phyloP scores from a whole-genome alignment of 1,140 invertebrate species.

The Papilio aristodemus region DNA sequence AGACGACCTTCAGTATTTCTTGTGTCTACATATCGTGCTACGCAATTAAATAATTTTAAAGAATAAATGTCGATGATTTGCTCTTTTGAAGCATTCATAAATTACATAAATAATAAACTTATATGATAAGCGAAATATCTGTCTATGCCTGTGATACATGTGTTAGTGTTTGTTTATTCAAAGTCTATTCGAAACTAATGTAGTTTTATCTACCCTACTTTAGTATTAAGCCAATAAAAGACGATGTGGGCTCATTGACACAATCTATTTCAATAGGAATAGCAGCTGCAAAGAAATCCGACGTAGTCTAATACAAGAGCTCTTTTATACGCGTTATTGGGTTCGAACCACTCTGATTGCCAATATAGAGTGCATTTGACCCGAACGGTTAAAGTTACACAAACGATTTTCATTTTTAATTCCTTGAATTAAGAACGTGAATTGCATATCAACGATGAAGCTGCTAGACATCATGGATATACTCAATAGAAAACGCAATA shows the following conservation, averaged over 20 bases:
- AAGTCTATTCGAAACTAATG: no score
- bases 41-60: background rate
- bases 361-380: conserved; percentile 28
- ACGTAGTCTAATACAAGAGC: conserved; percentile 25
- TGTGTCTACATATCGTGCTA: background rate
- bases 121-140: no score
- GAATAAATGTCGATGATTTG: no score
- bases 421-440: conserved; percentile 5
- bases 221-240: background rate
- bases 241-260: background rate
- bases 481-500: conserved; percentile 5
- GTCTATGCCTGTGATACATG: no score
- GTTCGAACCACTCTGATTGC: conserved; percentile 30
- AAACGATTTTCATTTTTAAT: conserved; percentile 29
- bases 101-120: no score
- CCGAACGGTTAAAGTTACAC: conserved; percentile 5
- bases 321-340: conserved; percentile 28
- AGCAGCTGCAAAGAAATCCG: conserved; percentile 22
- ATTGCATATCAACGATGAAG: background rate
- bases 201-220: no score
- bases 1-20: background rate
- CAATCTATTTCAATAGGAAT: conserved; percentile 10
- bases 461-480: background rate
- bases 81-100: no score
- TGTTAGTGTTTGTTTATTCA: no score